Percentiles rank a stretch among this genome's conserved stretches.
Evolutionary conservation across 1,140 invertebrate genomes (phyloP).

Genomic region (Coenobita brevimanus): DNA sequence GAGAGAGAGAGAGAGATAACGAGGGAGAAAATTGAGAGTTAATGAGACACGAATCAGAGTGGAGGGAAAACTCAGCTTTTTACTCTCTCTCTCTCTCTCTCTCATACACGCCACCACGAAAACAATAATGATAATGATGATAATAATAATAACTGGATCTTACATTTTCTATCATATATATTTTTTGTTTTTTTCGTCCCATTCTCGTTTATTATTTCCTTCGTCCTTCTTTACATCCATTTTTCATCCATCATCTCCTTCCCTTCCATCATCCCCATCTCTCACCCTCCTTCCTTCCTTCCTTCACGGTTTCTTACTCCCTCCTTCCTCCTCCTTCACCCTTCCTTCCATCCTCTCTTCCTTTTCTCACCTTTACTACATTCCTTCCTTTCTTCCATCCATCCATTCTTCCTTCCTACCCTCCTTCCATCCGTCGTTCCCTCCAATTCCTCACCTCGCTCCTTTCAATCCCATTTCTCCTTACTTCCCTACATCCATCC

Average conservation of each 20-base stretch:
- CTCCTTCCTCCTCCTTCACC: background rate
- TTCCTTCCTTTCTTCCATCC: background rate
- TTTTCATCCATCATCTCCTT: background rate
- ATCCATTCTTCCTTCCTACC: background rate
- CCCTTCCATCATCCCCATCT: background rate
- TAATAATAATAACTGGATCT: no score
- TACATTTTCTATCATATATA: background rate
- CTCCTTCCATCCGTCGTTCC: no score
- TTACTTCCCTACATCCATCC: background rate
- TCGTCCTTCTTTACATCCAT: background rate
- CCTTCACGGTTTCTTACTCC: background rate
- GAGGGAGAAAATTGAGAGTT: no score
- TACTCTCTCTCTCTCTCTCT: no score
- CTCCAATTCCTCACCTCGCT: background rate
- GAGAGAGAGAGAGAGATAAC: no score
- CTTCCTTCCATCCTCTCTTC: background rate
- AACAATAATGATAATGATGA: no score
- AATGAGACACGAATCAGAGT: no score
- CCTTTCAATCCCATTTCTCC: background rate
- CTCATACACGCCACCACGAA: no score
- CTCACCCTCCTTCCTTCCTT: background rate
- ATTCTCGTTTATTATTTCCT: background rate
- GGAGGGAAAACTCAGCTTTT: no score
- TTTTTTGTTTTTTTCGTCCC: background rate
- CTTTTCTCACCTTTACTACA: background rate